Percentiles rank a stretch among this genome's conserved stretches.
phyloP scores from a whole-genome alignment of 92 coral and sea anemone genomes.

The Bergia sp. region DNA sequence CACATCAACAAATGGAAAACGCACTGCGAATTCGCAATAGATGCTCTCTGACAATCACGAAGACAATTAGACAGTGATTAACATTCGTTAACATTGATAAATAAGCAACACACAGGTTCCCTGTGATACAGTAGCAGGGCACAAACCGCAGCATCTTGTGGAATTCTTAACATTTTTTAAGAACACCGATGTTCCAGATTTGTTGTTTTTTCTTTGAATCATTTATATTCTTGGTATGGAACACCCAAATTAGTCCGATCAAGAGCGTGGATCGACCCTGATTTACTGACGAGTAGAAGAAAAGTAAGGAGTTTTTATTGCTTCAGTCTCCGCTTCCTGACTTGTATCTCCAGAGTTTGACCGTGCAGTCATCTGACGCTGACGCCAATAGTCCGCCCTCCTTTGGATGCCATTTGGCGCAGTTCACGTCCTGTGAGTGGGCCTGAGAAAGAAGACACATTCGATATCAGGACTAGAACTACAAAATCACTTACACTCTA shows the following conservation, averaged over 20 bases:
- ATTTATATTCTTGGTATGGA: background rate
- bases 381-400: constrained; percentile 79
- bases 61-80: no score
- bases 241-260: background rate
- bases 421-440: constrained; percentile 88
- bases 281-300: background rate
- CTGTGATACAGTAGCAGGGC: no score
- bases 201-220: background rate
- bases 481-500: no score
- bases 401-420: constrained; percentile 90
- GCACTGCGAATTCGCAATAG: no score
- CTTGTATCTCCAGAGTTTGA: constrained; percentile 85
- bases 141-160: no score
- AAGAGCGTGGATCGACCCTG: background rate
- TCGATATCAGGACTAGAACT: background rate
- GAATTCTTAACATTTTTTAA: no score
- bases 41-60: no score
- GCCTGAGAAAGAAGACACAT: constrained; percentile 54
- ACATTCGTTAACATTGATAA: no score
- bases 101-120: no score
- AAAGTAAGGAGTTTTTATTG: background rate
- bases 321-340: constrained; percentile 1
- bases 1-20: no score
- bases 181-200: no score
- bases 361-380: constrained; percentile 88